Percentiles rank a stretch among this genome's conserved stretches.
These are phyloP conservation scores for Metaphire vulgaris DNA, from an alignment of 1,140 invertebrate species.

Conservation along the genomic window DNA sequence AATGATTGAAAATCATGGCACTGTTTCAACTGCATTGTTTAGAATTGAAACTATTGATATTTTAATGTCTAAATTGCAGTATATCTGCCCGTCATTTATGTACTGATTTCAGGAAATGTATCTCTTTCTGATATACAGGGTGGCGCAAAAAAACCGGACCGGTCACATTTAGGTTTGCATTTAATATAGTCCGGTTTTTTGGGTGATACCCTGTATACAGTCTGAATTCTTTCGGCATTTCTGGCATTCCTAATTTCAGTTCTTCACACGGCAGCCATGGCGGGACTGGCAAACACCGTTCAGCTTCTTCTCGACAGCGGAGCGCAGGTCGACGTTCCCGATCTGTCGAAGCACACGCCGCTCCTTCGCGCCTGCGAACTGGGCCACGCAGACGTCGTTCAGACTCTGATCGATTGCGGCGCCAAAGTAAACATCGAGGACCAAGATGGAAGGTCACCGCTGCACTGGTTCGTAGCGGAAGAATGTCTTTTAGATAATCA, in stretches of 20 bases:
- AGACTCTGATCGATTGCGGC: constrained; percentile 46
- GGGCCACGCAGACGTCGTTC: constrained; percentile 50
- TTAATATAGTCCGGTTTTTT: too few relatives aligned
- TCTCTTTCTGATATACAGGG: too few relatives aligned
- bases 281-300: constrained; percentile 49
- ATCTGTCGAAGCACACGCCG: constrained; percentile 49
- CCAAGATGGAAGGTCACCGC: constrained; percentile 48
- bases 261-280: constrained; percentile 49
- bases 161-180: too few relatives aligned
- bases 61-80: not conserved
- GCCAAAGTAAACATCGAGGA: constrained; percentile 47
- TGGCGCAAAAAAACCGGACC: too few relatives aligned
- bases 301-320: constrained; percentile 45
- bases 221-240: too few relatives aligned
- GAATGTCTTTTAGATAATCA: not conserved
- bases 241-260: too few relatives aligned
- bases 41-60: too few relatives aligned
- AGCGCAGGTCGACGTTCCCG: constrained; percentile 43
- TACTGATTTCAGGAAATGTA: not conserved
- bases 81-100: not conserved
- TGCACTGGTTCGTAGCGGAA: constrained; percentile 49
- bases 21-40: too few relatives aligned
- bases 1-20: too few relatives aligned
- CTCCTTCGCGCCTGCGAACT: constrained; percentile 52
- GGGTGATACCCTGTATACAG: too few relatives aligned